Evolutionary conservation across 2,888 invertebrate species (phyloP), one percentile per base, ranked within the genome.

Genomic region (Athalia rosae): DNA sequence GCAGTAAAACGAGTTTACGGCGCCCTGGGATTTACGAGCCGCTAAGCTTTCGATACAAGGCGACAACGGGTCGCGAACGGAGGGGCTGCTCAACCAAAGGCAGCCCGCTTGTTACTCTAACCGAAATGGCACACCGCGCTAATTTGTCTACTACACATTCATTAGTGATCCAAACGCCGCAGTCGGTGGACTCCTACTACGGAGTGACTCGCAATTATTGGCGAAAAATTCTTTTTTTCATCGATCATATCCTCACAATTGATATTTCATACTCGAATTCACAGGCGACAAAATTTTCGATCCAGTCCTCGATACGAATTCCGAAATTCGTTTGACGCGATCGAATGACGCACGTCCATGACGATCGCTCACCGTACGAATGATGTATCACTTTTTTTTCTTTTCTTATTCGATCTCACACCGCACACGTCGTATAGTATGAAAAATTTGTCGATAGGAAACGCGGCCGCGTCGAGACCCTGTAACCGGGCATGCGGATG

Each of bases 1-100:
- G 28, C 28, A 47, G 58, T 45, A 71, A 58, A 71, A 71, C 71
- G 58, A 59, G n/a, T 56, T 59, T 56, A 56, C 74, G 59, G 61
- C 74, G 62, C 48, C 28, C 74, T 28, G 28, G 62, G 74, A 74
- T 74, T 74, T 62, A 74, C 74, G 74, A 74, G 74, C 74, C 61
- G 74, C 74, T 59, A 74, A 74, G 61, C 74, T 74, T 61, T 62
- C 74, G 61, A 61, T 74, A 61, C 61, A 62, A 74, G 61, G 48
- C 74, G 74, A 74, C 71, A 71, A 71, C 71, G 71, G 71, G 71
- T 58, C 71, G 45, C 45, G 71, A 58, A 28, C 50, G 67, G 45
- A 48, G 48, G 4, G 71, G 9, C 56, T 45, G 43, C 28, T 28
- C 28, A 28, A 28, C 15, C 61, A 8, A 61, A n/a, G 8, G 15